Conservation (phyloP, 92 coral and sea anemone genomes). For the Pocillopora grandis region DNA sequence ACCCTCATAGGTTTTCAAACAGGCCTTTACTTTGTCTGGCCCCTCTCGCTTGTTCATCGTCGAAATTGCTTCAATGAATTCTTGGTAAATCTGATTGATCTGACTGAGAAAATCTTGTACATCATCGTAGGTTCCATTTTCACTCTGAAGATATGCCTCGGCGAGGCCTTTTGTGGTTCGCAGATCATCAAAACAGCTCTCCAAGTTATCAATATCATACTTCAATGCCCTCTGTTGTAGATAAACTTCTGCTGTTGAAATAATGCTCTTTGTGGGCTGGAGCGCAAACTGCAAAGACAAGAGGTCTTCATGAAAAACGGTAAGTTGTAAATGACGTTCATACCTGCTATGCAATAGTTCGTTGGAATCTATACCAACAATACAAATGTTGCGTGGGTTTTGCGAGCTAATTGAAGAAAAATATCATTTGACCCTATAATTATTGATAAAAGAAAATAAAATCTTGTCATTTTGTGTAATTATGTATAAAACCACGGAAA, state of each 20-base stretch:
- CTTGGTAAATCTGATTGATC: neutral
- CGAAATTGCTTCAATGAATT: slow-evolving; percentile 1
- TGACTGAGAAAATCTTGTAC: neutral
- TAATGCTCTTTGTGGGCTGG: slow-evolving; percentile 11
- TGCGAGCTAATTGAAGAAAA: no score
- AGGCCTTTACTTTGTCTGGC: neutral
- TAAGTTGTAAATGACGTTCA: no score
- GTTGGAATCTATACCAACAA: no score
- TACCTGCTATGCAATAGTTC: no score
- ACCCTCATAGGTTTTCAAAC: slow-evolving; percentile 1
- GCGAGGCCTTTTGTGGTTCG: neutral
- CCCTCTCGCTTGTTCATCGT: neutral
- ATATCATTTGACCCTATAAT: no score
- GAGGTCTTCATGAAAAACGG: neutral
- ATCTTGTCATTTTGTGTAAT: no score
- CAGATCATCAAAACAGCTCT: slow-evolving; percentile 10
- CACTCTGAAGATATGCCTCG: neutral
- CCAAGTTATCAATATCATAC: neutral
- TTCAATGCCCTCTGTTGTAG: neutral
- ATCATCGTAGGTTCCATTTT: neutral
- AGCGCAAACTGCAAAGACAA: slow-evolving; percentile 8
- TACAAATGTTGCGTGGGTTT: no score
- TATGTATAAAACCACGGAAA: no score
- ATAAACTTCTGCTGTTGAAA: neutral
- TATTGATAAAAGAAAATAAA: no score